Conservation (phyloP, 2,113 vertebrate species). For the Tricholaema leucomelas region DNA sequence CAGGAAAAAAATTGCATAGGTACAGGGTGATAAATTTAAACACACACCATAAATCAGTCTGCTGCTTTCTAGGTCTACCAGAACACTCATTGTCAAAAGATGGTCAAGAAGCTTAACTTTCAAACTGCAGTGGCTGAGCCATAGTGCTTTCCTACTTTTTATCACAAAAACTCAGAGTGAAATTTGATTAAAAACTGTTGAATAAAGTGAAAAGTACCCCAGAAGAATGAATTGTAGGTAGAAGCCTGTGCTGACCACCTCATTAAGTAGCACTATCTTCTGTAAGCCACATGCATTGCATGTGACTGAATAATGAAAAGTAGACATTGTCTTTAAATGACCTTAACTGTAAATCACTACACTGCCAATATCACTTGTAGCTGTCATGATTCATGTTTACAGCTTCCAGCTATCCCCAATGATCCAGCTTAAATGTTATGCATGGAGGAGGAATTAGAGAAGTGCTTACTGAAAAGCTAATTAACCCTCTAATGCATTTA, state of each 20-base stretch:
- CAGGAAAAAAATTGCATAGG: background rate
- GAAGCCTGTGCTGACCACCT: background rate
- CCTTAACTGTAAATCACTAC: constrained; percentile 10
- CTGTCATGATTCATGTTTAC: constrained; percentile 12
- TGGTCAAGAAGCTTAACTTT: background rate
- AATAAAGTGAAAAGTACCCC: background rate
- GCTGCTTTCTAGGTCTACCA: background rate
- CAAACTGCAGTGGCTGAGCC: background rate
- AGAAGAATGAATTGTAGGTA: background rate
- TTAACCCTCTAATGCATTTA: constrained; percentile 53
- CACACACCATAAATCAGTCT: background rate
- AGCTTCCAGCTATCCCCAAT: background rate
- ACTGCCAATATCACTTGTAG: background rate
- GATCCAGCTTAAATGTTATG: constrained; percentile 25
- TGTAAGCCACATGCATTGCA: background rate
- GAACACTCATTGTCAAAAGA: background rate
- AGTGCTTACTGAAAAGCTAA: constrained; percentile 60
- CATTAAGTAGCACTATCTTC: background rate
- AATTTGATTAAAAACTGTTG: background rate
- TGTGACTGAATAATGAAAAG: background rate
- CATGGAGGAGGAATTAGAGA: constrained; percentile 27
- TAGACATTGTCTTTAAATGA: background rate
- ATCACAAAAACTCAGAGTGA: background rate
- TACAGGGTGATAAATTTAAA: background rate
- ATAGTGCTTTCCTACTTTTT: background rate